Evolutionary conservation across 2,888 invertebrate species (phyloP), one percentile per base, ranked within the genome.

Genomic region (Caenorhabditis afra): DNA sequence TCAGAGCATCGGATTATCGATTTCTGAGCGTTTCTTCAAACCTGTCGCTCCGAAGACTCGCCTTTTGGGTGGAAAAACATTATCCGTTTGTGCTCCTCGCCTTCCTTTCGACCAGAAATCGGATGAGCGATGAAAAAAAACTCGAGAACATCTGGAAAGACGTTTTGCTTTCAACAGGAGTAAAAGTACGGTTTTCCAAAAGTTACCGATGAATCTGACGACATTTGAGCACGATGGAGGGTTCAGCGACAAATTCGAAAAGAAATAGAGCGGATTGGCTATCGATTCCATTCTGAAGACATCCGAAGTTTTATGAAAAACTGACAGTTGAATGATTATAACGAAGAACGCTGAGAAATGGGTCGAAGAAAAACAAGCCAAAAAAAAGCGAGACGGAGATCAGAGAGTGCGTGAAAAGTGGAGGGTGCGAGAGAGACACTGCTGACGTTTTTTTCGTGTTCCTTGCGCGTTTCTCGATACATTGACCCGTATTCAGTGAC

Each of bases 111-210:
- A 23, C 88, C 88, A 4, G 85, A 87, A 14, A 53, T 35, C 3
- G 89, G 89, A 70, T 85, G 85, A 12, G 85, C 83, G 18, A 89
- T 83, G 52, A 88, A 89, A 53, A 89, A 89, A 37, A 84, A 85
- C 18, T 88, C 87, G 57, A 87, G 81, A n/a, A 89, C 61, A 73
- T 88, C 87, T 83, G 70, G 12, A 67, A 75, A 53, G 29, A 29
- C 4, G n/a, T 35, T 49, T 20, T 23, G 22, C 22, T 55, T 68
- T 35, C 7, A 59, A 39, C 8, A 39, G 1, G 23, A 5, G 7
- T 37, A 41, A 7, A 44, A 52, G 12, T 55, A 23, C 22, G 16
- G 22, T 14, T 45, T 2, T 8, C 39, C 1, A n/a, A n/a, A n/a
- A 67, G 20, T 62, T 64, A 76, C 76, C 76, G n/a, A 77, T 77